A percentile compares a stretch with the other conserved stretches of the same genome.
phyloP scores from a whole-genome alignment of 2,113 vertebrate species.

The Phrynocephalus versicolor region DNA sequence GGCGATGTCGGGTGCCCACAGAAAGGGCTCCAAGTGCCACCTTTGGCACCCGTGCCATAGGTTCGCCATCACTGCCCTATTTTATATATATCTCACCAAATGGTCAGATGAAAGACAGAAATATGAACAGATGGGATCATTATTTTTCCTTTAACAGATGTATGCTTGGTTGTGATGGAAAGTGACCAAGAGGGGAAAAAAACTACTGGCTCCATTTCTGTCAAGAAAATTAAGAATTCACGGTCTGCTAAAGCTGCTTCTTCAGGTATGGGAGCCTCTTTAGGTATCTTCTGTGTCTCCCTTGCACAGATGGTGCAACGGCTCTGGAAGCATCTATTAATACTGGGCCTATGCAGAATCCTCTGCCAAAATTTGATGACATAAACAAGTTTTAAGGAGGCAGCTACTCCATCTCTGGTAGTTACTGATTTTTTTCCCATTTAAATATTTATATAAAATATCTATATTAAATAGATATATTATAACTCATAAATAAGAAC shows the following conservation, averaged over 20 bases:
- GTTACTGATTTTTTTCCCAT: not conserved
- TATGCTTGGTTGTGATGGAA: not conserved
- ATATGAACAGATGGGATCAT: not conserved
- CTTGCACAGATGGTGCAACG: no score
- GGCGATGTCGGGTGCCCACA: no score
- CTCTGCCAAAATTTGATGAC: not conserved
- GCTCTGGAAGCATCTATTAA: slow-evolving; percentile 3
- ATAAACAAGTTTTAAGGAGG: not conserved
- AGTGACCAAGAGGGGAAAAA: not conserved
- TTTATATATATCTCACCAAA: not conserved
- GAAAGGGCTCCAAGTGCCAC: no score
- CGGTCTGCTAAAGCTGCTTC: slow-evolving; percentile 46
- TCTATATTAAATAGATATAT: no score
- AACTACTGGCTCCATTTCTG: not conserved
- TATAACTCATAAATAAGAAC: no score
- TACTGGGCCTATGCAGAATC: not conserved
- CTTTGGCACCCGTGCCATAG: no score
- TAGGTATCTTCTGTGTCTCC: not conserved
- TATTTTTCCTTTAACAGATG: not conserved
- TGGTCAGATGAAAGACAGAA: not conserved
- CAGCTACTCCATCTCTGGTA: not conserved
- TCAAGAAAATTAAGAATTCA: slow-evolving; percentile 29
- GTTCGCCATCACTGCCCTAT: no score
- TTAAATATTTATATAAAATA: no score
- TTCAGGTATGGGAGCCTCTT: slow-evolving; percentile 51